A percentile compares a stretch with the other conserved stretches of the same genome.
These are phyloP conservation scores for Sus scrofa DNA, from an alignment of 2,113 vertebrate species.

Conservation along the genomic window T2T-Sscrofa CM000822.6:45126001-45126500, in stretches of 20 bases:
- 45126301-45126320: neutral
- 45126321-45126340: neutral
- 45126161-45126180: neutral
- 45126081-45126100: too few species aligned
- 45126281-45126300: neutral
- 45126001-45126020: too few species aligned
- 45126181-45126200: neutral
- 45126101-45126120: neutral
- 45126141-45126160: rapidly evolving
- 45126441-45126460: too few species aligned
- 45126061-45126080: too few species aligned
- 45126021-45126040: too few species aligned
- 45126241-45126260: neutral
- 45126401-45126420: too few species aligned
- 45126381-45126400: too few species aligned
- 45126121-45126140: neutral
- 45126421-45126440: too few species aligned
- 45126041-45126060: too few species aligned
- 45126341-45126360: neutral
- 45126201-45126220: neutral
- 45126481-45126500: too few species aligned
- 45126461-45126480: too few species aligned
- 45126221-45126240: neutral
- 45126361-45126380: too few species aligned
- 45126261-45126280: neutral